Base-by-base conservation (phyloP, 2,888 invertebrate species). In the Eucriotettix oculatus region DNA sequence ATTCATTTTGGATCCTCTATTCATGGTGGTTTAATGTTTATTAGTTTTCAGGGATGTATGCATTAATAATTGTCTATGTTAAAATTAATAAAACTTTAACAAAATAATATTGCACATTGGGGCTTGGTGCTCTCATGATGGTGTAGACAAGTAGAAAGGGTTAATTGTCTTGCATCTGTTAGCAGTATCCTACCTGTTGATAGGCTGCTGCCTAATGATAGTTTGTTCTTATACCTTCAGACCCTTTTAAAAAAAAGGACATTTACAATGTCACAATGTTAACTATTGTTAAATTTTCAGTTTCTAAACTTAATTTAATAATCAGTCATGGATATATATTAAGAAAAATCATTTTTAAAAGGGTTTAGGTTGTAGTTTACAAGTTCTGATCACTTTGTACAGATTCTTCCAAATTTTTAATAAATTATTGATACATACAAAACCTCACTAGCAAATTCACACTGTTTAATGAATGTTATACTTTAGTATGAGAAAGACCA, bases 391-490 rank as follows among this genome's bases (percentile, higher is more conserved):
- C 59, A 60, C 58, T 43, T 58, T 60, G 56, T 57, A 61, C 57
- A 60, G 41, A 57, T 42, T 54, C 57, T 60, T 52, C 60, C 57
- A 53, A 53, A 57, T 57, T 54, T 17, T 59, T 10, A 57, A 56
- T 43, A 29, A 29, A 29, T 29, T 29, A 29, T 29, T 29, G 29
- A 42, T 42, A 60, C 56, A 52, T 58, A 52, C 53, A 61, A 60
- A 62, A 60, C 62, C 62, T 62, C 54, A 62, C 62, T 62, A 62
- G 62, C 62, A 62, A 57, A 60, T 62, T 60, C 58, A 62, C 62
- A 54, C 52, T 48, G 48, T 14, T 48, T 48, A 14, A 7, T n/a
- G 12, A 48, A 48, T 48, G 56, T 42, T 43, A 14, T 48, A n/a
- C 9, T 14, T n/a, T 48, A 14, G 12, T 48, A n/a, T 14, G 12